These are phyloP conservation scores for Triplophysa tibetana DNA, from an alignment of 2,113 vertebrate species.

Conservation along the genomic window DNA sequence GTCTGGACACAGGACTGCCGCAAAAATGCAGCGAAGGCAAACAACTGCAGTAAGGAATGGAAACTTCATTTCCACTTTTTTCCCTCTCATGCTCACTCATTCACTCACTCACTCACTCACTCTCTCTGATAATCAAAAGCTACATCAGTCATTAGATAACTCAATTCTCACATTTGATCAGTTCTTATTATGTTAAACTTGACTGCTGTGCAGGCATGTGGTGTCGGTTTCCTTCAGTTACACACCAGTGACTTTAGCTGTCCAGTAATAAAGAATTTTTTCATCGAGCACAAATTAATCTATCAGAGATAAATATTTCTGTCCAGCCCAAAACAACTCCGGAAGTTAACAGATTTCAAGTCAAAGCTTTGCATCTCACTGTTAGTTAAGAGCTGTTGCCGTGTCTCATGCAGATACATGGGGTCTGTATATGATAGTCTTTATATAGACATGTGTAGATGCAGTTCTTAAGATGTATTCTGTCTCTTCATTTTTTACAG, in stretches of 20 bases:
- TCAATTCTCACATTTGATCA: slow-evolving; percentile 32
- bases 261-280: slow-evolving; percentile 4
- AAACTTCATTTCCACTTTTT: slow-evolving; percentile 58
- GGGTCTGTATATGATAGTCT: background rate
- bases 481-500: slow-evolving; percentile 40
- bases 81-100: background rate
- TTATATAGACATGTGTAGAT: background rate
- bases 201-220: slow-evolving; percentile 11
- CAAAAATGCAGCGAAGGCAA: slow-evolving; percentile 55
- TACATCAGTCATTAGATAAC: slow-evolving; percentile 25
- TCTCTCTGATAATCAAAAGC: slow-evolving; percentile 47
- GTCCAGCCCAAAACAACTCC: background rate
- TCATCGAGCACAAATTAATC: background rate
- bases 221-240: slow-evolving; percentile 4
- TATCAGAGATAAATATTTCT: slow-evolving; percentile 6
- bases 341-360: background rate
- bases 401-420: background rate
- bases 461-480: slow-evolving; percentile 38
- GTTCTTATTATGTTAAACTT: slow-evolving; percentile 14
- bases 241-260: slow-evolving; percentile 20
- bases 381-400: slow-evolving; percentile 17
- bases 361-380: slow-evolving; percentile 5
- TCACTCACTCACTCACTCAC: background rate
- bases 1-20: slow-evolving; percentile 41
- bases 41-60: slow-evolving; percentile 53